Base-by-base conservation (phyloP, 2,888 invertebrate species). In the Lacanobia oleracea region DNA sequence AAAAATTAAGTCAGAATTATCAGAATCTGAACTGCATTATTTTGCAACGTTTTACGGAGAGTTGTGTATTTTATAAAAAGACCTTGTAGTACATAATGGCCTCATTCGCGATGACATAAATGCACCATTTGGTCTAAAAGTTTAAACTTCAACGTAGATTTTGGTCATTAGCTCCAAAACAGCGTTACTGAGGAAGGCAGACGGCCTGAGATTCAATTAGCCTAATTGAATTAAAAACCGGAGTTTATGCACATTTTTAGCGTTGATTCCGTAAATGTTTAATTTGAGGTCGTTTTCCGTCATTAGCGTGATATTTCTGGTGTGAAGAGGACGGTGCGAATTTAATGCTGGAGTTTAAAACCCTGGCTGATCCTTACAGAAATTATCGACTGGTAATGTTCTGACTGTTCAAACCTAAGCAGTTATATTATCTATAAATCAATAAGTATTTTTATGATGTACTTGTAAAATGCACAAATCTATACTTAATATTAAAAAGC, bases 221-320 rank as follows among this genome's bases (percentile, higher is more conserved):
- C 37, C 40, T 78, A 63, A 78, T 78, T 78, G 51, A 59, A 70
- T 70, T 59, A 66, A 69, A 27, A 75, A 67, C 53, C 18, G 23
- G 43, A 75, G 12, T 65, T 75, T 54, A 66, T 70, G 51, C 62
- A 70, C 70, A 69, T 70, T 78, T 78, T 81, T 75, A 48, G 59
- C 59, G 59, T 60, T 70, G 51, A 75, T 80, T 37, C 43, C 61
- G 27, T 65, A 56, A 72, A 78, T 56, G 69, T 81, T 69, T 75
- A 54, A 63, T 37, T 69, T 59, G 56, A 12, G 65, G 80, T 54
- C 61, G 40, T 64, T 80, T 56, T 40, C 7, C n/a, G 21, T 10
- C 23, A 50, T 68, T 64, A 50, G 16, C 27, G 1, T 53, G 45
- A 57, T 37, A 51, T 67, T 56, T 63, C 27, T 79, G 40, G 14